A percentile compares a stretch with the other conserved stretches of the same genome.
These are phyloP conservation scores for Saccopteryx leptura DNA, from an alignment of 2,113 vertebrate species.

Conservation along the genomic window DNA sequence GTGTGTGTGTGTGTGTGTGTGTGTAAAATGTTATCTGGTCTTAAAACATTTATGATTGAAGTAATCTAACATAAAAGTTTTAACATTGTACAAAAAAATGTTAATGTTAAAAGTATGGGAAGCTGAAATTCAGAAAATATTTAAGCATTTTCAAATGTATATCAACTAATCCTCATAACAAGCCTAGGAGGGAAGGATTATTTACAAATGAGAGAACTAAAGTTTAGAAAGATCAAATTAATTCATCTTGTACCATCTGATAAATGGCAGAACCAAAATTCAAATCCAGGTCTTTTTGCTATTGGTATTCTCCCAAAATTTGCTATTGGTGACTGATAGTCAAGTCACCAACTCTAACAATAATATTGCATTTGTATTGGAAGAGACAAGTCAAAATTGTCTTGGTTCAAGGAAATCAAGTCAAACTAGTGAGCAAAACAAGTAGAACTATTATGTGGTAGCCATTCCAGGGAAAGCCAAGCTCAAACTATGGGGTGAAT, in stretches of 20 bases:
- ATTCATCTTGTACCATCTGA: not conserved
- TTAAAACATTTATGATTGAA: conserved; percentile 1
- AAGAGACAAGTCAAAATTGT: not conserved
- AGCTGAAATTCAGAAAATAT: conserved; percentile 6
- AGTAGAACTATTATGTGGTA: not conserved
- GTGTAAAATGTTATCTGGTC: not conserved
- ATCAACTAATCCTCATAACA: not conserved
- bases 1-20: not conserved
- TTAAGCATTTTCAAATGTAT: not conserved
- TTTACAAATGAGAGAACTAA: not conserved
- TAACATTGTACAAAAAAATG: not conserved
- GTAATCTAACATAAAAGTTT: not conserved
- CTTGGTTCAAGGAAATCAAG: not conserved
- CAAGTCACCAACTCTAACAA: not conserved
- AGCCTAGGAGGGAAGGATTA: not conserved
- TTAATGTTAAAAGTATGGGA: not conserved
- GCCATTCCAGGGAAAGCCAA: not conserved
- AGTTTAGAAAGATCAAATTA: not conserved
- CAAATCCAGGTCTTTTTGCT: not conserved
- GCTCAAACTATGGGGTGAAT: not conserved
- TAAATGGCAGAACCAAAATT: not conserved
- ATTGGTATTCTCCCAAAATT: not conserved
- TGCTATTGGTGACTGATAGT: not conserved
- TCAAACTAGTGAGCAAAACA: not conserved
- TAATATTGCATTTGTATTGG: not conserved